Conservation (phyloP, 1,140 invertebrate genomes). For the Panagrolaimus sp. region DNA sequence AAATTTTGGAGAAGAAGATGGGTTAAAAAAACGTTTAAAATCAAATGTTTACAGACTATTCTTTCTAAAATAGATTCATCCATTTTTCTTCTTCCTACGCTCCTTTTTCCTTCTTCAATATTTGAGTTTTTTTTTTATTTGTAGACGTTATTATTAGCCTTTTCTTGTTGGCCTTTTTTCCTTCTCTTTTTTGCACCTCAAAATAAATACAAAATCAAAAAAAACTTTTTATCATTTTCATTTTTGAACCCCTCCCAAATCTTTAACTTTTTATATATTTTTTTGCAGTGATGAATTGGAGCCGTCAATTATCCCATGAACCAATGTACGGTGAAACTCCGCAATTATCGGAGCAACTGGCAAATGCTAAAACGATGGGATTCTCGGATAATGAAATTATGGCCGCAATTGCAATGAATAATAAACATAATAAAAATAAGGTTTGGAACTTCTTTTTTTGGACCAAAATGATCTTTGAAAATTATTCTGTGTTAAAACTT, state of each 20-base stretch:
- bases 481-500: too few species aligned
- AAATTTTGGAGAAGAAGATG: too few species aligned
- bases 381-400: slow-evolving; percentile 3
- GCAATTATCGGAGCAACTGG: neutral
- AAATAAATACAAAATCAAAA: too few species aligned
- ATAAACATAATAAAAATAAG: neutral
- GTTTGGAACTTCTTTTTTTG: too few species aligned
- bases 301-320: neutral
- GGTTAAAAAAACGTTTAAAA: too few species aligned
- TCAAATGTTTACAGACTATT: too few species aligned
- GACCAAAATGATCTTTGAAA: neutral
- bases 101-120: too few species aligned
- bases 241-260: neutral
- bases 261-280: neutral
- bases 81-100: too few species aligned
- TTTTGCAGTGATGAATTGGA: neutral
- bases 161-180: neutral
- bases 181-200: too few species aligned
- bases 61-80: too few species aligned
- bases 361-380: slow-evolving; percentile 6
- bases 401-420: neutral
- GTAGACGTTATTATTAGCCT: neutral
- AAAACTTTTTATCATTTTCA: neutral
- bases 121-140: neutral
- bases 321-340: neutral